A percentile compares a stretch with the other conserved stretches of the same genome.
phyloP scores from a whole-genome alignment of 2,113 vertebrate species.

The Irena cyanogastra region DNA sequence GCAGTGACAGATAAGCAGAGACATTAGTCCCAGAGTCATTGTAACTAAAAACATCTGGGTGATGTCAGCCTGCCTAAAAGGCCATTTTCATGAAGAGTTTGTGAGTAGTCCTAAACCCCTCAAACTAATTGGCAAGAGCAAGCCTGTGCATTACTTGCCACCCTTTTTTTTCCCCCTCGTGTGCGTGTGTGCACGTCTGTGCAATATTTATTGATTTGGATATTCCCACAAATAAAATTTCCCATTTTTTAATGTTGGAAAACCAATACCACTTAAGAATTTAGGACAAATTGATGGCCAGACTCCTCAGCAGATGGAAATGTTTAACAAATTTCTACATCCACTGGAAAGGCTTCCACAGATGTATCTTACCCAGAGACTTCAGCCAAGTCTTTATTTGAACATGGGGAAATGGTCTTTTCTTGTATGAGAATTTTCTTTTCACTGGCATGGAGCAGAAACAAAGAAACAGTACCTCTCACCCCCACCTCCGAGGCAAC shows the following conservation, averaged over 20 bases:
- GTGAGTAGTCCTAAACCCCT: background rate
- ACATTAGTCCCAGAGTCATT: slow-evolving; percentile 21
- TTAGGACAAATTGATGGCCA: background rate
- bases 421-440: background rate
- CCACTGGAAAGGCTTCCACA: background rate
- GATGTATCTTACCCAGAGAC: background rate
- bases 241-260: background rate
- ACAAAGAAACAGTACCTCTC: background rate
- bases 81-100: background rate
- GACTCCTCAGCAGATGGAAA: background rate
- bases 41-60: slow-evolving; percentile 53
- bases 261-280: background rate
- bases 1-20: slow-evolving; percentile 45
- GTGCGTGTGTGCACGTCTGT: fast-evolving
- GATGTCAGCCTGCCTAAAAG: slow-evolving; percentile 25
- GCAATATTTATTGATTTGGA: background rate
- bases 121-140: background rate
- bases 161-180: fast-evolving
- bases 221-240: background rate
- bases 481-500: fast-evolving
- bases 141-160: background rate
- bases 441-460: background rate
- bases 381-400: background rate
- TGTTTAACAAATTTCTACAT: background rate
- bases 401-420: background rate